Percentiles rank a stretch among this genome's conserved stretches.
These are phyloP conservation scores for Ictidomys tridecemlineatus DNA, from an alignment of 2,113 vertebrate species.

Conservation along the genomic window DNA sequence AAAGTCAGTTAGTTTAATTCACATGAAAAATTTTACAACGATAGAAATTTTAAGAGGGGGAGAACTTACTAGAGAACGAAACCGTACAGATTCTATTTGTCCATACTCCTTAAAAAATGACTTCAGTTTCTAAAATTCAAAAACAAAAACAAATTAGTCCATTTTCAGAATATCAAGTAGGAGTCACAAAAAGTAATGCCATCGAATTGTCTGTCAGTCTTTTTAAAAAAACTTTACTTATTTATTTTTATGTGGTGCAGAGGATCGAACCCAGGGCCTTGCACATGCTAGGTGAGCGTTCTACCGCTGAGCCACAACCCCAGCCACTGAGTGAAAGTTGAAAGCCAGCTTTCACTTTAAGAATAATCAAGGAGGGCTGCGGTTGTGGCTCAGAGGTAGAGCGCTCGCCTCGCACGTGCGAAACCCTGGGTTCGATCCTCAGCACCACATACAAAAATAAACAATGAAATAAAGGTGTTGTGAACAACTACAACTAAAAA, in stretches of 20 bases:
- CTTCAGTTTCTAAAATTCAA: slow-evolving; percentile 89
- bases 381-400: too few relatives aligned
- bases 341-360: background rate
- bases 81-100: slow-evolving; percentile 93
- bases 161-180: slow-evolving; percentile 50
- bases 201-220: background rate
- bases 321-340: too few relatives aligned
- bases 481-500: too few relatives aligned
- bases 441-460: too few relatives aligned
- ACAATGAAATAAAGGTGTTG: too few relatives aligned
- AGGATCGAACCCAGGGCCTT: too few relatives aligned
- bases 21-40: background rate
- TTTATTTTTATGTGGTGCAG: too few relatives aligned
- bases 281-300: too few relatives aligned
- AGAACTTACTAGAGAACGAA: slow-evolving; percentile 94
- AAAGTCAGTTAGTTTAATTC: background rate
- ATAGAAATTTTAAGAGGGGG: background rate
- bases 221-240: background rate
- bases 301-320: too few relatives aligned
- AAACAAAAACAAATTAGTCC: background rate
- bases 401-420: too few relatives aligned
- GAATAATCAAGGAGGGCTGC: background rate
- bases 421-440: too few relatives aligned
- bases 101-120: slow-evolving; percentile 93
- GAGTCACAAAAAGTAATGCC: background rate